Evolutionary conservation across 2,888 invertebrate species (phyloP).

Genomic region (Folsomia manolachei): DNA sequence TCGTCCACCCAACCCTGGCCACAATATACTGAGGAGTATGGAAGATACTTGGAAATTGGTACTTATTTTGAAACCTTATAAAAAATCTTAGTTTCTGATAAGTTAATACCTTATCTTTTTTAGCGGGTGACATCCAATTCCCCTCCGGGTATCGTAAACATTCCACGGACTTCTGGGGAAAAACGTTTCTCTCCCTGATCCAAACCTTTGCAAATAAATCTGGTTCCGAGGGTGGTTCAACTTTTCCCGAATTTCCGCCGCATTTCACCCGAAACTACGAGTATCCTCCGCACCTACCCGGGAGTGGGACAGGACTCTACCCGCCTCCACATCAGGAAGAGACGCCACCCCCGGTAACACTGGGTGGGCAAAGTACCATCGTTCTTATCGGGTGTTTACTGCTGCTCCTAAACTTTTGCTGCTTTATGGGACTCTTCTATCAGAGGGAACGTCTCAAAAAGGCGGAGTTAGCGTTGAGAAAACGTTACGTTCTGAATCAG

Average conservation of each 20-base stretch:
- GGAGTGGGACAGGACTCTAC: neutral
- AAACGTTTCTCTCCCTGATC: slow-evolving; percentile 36
- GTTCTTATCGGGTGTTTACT: slow-evolving; percentile 45
- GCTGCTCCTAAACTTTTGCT: slow-evolving; percentile 43
- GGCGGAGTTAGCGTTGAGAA: slow-evolving; percentile 40
- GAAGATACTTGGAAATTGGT: slow-evolving; percentile 46
- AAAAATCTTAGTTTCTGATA: no score
- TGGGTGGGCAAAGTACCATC: slow-evolving; percentile 40
- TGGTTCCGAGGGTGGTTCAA: neutral
- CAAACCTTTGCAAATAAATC: slow-evolving; percentile 39
- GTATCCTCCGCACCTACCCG: neutral
- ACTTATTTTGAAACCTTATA: no score
- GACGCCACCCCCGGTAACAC: slow-evolving; percentile 11
- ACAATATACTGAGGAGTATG: slow-evolving; percentile 34
- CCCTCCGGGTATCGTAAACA: slow-evolving; percentile 38
- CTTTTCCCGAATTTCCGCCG: slow-evolving; percentile 23
- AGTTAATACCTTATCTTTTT: no score
- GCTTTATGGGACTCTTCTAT: slow-evolving; percentile 48
- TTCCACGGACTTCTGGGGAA: slow-evolving; percentile 40
- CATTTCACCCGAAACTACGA: slow-evolving; percentile 14
- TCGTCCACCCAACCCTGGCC: slow-evolving; percentile 41
- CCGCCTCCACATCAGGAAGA: neutral
- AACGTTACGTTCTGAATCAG: slow-evolving; percentile 30
- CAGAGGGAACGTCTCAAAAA: slow-evolving; percentile 46
- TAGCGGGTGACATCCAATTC: slow-evolving; percentile 44